phyloP scores from a whole-genome alignment of 2,113 vertebrate species.

The Anser brachyrhynchus region DNA sequence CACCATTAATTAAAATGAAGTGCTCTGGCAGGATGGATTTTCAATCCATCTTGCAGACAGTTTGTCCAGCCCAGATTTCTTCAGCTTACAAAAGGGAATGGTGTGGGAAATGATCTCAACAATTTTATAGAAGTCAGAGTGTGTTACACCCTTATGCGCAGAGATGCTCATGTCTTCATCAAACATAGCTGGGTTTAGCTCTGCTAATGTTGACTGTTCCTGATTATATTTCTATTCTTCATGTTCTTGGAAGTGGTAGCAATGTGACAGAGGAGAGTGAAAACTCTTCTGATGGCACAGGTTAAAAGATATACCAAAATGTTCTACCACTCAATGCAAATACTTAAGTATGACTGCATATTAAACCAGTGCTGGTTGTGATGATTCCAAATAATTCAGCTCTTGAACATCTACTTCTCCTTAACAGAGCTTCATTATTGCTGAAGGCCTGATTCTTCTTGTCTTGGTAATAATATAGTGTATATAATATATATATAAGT shows the following conservation, averaged over 20 bases:
- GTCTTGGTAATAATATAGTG: neutral
- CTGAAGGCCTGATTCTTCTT: neutral
- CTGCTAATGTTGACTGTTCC: neutral
- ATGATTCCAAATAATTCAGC: neutral
- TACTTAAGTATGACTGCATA: neutral
- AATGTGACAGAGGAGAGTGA: neutral
- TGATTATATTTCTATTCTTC: neutral
- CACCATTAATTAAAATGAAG: slow-evolving; percentile 15
- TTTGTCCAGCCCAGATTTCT: neutral
- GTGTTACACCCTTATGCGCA: neutral
- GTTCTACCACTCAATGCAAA: neutral
- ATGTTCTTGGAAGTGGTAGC: neutral
- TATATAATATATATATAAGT: too few relatives aligned
- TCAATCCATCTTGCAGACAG: slow-evolving; percentile 21
- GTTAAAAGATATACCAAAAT: neutral
- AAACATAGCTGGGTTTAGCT: neutral
- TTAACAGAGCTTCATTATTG: neutral
- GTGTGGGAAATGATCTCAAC: neutral
- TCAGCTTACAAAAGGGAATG: neutral
- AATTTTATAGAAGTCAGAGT: neutral
- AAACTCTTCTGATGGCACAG: neutral
- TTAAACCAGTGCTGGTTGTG: neutral
- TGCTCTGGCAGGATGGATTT: neutral
- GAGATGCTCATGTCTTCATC: neutral
- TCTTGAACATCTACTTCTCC: neutral